Evolutionary conservation across 2,888 invertebrate genomes (phyloP).

Genomic region (Scaptomyza parva): DNA sequence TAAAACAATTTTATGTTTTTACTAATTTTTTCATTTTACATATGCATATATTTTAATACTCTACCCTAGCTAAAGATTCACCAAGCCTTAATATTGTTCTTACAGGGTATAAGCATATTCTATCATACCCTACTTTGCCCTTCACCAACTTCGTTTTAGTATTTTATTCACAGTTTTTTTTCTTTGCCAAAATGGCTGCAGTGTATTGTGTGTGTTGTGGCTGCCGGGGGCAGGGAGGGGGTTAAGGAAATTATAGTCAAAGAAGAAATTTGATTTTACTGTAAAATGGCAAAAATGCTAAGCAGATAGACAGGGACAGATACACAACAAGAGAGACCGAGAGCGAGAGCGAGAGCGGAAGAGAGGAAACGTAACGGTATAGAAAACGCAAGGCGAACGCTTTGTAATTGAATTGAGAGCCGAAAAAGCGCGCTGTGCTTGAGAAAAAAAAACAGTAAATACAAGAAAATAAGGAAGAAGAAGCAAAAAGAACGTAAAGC

Average conservation of each 20-base stretch:
- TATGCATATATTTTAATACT: not conserved
- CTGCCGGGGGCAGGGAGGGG: not conserved
- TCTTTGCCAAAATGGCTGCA: constrained; percentile 65
- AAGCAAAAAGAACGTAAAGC: constrained; percentile 18
- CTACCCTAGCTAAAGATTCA: too few relatives aligned
- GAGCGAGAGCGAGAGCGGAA: not conserved
- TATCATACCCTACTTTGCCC: not conserved
- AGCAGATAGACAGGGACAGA: constrained; percentile 36
- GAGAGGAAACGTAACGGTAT: constrained; percentile 24
- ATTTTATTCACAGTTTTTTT: constrained; percentile 31
- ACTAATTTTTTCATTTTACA: too few relatives aligned
- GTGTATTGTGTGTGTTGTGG: constrained; percentile 23
- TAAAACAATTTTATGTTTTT: too few relatives aligned
- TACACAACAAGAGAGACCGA: not conserved
- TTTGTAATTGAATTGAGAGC: constrained; percentile 75
- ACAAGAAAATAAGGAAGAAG: constrained; percentile 8
- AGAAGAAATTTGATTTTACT: constrained; percentile 71
- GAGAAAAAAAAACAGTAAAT: constrained; percentile 21
- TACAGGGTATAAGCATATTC: not conserved
- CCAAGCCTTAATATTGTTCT: not conserved
- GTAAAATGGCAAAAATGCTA: constrained; percentile 38
- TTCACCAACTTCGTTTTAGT: constrained; percentile 11
- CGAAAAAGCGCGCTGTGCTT: constrained; percentile 67
- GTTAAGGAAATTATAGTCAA: constrained; percentile 68
- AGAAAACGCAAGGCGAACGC: constrained; percentile 42